Percentiles rank a stretch among this genome's conserved stretches.
phyloP scores from a whole-genome alignment of 1,140 invertebrate genomes.

The Battus philenor region DNA sequence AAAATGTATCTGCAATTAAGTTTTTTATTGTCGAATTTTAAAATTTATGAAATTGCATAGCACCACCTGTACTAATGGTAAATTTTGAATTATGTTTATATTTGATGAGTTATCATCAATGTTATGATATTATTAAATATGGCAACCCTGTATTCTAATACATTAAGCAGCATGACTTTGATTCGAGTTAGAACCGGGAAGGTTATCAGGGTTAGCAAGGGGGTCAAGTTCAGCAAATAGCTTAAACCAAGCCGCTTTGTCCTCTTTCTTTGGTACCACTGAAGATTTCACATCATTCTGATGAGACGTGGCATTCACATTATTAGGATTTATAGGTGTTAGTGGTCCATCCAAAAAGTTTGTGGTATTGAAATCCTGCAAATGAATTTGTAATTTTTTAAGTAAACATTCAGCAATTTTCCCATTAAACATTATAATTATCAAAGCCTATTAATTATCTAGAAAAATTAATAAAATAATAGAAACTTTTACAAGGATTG shows the following conservation, averaged over 20 bases:
- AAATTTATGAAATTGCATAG: too few relatives aligned
- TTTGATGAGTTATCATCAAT: too few relatives aligned
- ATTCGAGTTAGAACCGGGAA: slow-evolving; percentile 58
- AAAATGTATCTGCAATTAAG: too few relatives aligned
- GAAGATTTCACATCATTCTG: slow-evolving; percentile 21
- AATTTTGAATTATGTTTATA: too few relatives aligned
- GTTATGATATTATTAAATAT: background rate
- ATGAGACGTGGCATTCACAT: slow-evolving; percentile 21
- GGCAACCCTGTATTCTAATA: background rate
- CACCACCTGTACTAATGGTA: too few relatives aligned
- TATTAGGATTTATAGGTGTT: slow-evolving; percentile 29
- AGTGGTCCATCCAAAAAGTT: slow-evolving; percentile 36
- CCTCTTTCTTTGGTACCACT: slow-evolving; percentile 52
- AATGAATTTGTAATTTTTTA: too few relatives aligned
- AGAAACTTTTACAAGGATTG: too few relatives aligned
- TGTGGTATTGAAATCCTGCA: slow-evolving; percentile 36
- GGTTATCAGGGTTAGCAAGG: slow-evolving; percentile 83
- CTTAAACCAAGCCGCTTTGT: slow-evolving; percentile 87
- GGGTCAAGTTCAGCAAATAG: slow-evolving; percentile 96
- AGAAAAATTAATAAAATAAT: too few relatives aligned
- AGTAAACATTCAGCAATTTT: too few relatives aligned
- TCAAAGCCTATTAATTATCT: too few relatives aligned
- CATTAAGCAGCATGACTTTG: slow-evolving; percentile 67
- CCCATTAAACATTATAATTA: too few relatives aligned
- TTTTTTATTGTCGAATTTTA: too few relatives aligned